These are phyloP conservation scores for Terebella lapidaria DNA, from an alignment of 2,888 invertebrate species.

Conservation along the genomic window DNA sequence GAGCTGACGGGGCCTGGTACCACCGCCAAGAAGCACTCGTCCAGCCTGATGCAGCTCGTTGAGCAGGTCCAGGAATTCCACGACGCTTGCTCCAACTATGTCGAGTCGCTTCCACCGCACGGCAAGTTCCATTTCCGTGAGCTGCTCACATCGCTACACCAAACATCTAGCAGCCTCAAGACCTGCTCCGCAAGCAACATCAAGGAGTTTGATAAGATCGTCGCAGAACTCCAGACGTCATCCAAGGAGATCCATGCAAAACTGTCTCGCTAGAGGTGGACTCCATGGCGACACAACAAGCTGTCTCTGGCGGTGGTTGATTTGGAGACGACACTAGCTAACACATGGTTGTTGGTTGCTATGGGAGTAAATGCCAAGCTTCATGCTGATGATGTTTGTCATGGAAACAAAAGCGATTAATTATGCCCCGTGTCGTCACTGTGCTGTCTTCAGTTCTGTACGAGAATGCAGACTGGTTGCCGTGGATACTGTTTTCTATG, in stretches of 20 bases:
- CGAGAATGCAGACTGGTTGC: no score
- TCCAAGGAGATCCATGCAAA: background rate
- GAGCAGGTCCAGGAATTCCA: slow-evolving; percentile 76
- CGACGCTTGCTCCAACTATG: slow-evolving; percentile 68
- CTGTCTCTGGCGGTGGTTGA: no score
- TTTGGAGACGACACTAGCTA: no score
- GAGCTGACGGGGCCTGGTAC: slow-evolving; percentile 35
- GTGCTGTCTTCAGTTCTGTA: no score
- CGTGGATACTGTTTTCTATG: no score
- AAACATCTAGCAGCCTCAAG: slow-evolving; percentile 30
- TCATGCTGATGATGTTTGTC: no score
- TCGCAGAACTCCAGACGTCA: background rate
- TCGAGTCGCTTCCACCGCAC: slow-evolving; percentile 78
- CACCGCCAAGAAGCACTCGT: slow-evolving; percentile 41
- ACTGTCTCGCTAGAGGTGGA: background rate
- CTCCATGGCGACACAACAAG: no score
- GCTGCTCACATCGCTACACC: slow-evolving; percentile 38
- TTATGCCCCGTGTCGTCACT: no score
- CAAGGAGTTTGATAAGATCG: background rate
- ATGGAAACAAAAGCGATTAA: no score
- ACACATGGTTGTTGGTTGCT: no score
- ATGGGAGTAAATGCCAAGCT: no score
- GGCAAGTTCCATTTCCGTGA: slow-evolving; percentile 79
- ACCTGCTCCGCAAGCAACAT: slow-evolving; percentile 35
- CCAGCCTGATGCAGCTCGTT: slow-evolving; percentile 73